Evolutionary conservation across 2,113 vertebrate genomes (phyloP), one percentile per base, ranked within the genome.

Genomic region (Patagioenas fasciata): DNA sequence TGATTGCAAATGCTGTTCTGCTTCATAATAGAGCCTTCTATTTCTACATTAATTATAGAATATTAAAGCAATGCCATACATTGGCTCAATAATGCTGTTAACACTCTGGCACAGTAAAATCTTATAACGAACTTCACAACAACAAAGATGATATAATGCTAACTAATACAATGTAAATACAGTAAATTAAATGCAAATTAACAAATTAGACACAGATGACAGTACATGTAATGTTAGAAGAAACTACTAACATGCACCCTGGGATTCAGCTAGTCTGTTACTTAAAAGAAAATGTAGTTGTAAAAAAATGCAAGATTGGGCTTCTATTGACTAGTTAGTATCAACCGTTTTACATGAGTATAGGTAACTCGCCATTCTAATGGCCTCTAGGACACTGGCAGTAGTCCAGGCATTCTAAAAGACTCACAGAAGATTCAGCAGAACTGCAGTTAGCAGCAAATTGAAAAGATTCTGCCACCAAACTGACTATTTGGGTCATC

Each of bases 1-100:
- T 92, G 91, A 94, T 92, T 93, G 58, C 62, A 80, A 88, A 92
- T 79, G 48, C 83, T 94, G 28, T 75, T 94, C 73, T 87, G 83
- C 53, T 71, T 91, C 77, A 36, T 81, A 90, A 61, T 2, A 72
- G 23, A 96, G 58, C 36, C 67, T 87, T 88, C 88, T 92, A 74
- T 53, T 87, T 69, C 77, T 66, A 48, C 57, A 53, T 94, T 87
- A 75, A 91, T 85, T 91, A 87, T 42, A 85, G 40, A 96, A 89
- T 25, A 75, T 40, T 62, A 86, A 86, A 81, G 80, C n/a, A 74
- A 92, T 60, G 57, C 26, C 50, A 75, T 72, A 82, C 36, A 38
- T 70, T 38, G 61, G 25, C 28, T 85, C 48, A 44, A 18, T 34
- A 91, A 83, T 67, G 58, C 15, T 73, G 29, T 66, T 78, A 88